Conservation (phyloP, 2,113 vertebrate genomes). For the Cynocephalus volans region DNA sequence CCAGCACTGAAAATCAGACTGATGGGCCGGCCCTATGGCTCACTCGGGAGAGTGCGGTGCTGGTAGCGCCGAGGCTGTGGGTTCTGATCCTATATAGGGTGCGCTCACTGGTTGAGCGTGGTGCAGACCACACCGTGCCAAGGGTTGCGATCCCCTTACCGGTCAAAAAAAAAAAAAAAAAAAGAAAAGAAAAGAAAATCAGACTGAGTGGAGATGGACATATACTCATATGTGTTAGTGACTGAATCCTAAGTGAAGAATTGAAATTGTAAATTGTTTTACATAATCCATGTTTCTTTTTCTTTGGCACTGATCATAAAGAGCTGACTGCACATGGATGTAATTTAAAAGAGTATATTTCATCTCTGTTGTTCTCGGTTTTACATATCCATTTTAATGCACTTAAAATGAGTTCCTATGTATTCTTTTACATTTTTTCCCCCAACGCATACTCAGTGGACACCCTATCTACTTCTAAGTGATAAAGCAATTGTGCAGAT, state of each 20-base stretch:
- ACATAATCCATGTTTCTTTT: neutral
- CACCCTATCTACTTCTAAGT: neutral
- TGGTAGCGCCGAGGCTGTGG: too few species aligned
- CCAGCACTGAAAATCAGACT: neutral
- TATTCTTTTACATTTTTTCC: too few species aligned
- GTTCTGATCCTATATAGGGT: too few species aligned
- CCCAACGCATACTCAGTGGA: too few species aligned
- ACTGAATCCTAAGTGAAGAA: neutral
- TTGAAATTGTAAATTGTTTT: neutral
- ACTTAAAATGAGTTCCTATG: neutral
- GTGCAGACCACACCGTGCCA: too few species aligned
- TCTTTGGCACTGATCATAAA: neutral
- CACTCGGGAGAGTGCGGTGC: too few species aligned
- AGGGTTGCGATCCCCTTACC: too few species aligned
- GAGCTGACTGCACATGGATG: neutral
- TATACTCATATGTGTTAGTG: neutral
- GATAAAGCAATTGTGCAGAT: neutral
- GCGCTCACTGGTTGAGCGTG: too few species aligned
- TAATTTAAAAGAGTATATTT: neutral
- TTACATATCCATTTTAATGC: constrained; percentile 43
- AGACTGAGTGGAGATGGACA: neutral
- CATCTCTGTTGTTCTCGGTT: constrained; percentile 14
- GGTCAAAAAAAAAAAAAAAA: too few species aligned
- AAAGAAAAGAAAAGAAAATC: neutral
- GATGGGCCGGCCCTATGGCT: neutral